phyloP scores from a whole-genome alignment of 2,888 invertebrate genomes.

The Sarcophaga carnaria region DNA sequence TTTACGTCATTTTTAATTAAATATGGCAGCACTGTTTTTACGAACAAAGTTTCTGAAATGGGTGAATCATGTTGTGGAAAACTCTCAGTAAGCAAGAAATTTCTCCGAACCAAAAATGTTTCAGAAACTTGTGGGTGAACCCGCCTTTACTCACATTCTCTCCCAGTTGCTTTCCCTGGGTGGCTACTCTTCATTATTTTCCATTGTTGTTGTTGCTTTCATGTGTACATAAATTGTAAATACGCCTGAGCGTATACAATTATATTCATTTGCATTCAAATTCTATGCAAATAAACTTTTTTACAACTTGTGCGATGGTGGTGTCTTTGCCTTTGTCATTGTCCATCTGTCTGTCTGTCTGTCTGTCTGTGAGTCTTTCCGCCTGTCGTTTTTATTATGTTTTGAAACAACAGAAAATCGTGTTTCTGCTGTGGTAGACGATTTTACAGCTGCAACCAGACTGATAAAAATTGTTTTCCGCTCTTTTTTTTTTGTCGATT shows the following conservation, averaged over 20 bases:
- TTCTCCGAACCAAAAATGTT: too few relatives aligned
- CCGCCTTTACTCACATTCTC: conserved; percentile 28
- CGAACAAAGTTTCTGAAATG: too few relatives aligned
- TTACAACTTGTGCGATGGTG: background rate
- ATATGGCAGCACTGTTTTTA: too few relatives aligned
- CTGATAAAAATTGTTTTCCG: conserved; percentile 10
- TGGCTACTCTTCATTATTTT: background rate
- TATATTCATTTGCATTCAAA: conserved; percentile 41
- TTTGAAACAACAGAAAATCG: conserved; percentile 32
- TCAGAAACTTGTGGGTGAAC: too few relatives aligned
- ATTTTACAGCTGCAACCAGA: conserved; percentile 48
- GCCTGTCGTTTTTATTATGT: conserved; percentile 3
- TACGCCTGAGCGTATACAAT: conserved; percentile 54
- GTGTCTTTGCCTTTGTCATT: background rate
- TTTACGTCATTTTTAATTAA: too few relatives aligned
- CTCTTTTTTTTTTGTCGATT: background rate
- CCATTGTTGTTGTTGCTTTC: background rate
- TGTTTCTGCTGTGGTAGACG: background rate
- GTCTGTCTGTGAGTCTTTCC: background rate
- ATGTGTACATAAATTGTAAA: background rate
- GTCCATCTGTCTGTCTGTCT: background rate
- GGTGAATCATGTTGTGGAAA: too few relatives aligned
- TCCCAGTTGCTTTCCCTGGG: background rate
- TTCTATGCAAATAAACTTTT: background rate
- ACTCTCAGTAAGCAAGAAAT: too few relatives aligned